These are phyloP conservation scores for Natrix natrix DNA, from an alignment of 2,797 vertebrate species.

Conservation along the genomic window DNA sequence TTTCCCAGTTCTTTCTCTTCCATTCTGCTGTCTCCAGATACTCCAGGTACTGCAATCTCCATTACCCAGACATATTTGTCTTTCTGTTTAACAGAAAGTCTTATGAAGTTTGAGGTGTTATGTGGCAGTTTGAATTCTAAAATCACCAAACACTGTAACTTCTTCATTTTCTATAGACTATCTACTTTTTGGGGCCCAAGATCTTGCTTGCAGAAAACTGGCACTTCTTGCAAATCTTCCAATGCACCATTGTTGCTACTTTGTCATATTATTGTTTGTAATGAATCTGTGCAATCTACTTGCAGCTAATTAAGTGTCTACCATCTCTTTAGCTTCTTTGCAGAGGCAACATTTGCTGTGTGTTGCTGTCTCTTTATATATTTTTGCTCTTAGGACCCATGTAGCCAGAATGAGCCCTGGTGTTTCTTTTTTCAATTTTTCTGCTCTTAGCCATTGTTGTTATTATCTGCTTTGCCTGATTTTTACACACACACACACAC, in stretches of 20 bases:
- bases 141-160: background rate
- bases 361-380: background rate
- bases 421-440: background rate
- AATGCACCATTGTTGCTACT: background rate
- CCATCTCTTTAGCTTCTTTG: background rate
- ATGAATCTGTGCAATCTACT: background rate
- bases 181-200: background rate
- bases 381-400: background rate
- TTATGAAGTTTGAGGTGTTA: background rate
- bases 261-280: background rate
- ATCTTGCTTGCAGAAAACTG: background rate
- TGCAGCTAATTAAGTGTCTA: background rate
- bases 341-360: background rate
- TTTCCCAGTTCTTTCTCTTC: background rate
- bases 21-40: background rate
- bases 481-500: background rate
- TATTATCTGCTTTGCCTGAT: background rate
- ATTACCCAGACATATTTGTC: background rate
- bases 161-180: background rate
- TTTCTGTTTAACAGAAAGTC: background rate
- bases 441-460: background rate
- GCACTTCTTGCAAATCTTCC: background rate
- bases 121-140: background rate
- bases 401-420: background rate
- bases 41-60: background rate